Evolutionary conservation across 2,797 vertebrate genomes (phyloP).

Genomic region (Sternotherus odoratus): DNA sequence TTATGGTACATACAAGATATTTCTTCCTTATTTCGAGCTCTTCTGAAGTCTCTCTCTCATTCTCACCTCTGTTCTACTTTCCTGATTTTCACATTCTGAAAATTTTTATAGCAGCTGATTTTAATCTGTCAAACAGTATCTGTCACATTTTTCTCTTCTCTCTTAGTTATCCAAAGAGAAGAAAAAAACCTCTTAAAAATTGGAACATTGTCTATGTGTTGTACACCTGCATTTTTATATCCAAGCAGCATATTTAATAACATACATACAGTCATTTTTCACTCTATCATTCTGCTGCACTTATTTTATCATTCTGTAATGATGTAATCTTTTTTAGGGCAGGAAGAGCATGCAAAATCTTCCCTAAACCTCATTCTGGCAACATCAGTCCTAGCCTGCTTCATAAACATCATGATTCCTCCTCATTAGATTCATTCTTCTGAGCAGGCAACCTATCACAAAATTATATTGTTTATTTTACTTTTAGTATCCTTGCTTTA

Average conservation of each 20-base stretch:
- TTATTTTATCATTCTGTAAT: not conserved
- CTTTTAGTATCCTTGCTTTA: not conserved
- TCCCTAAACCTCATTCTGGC: not conserved
- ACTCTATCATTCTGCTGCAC: not conserved
- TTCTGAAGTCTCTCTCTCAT: not conserved
- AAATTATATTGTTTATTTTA: not conserved
- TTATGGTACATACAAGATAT: not conserved
- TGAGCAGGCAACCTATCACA: not conserved
- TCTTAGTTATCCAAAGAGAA: slow-evolving; percentile 35
- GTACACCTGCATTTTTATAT: slow-evolving; percentile 49
- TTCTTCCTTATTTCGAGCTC: not conserved
- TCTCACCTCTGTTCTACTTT: not conserved
- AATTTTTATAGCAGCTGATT: not conserved
- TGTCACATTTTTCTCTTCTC: not conserved
- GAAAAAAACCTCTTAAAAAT: slow-evolving; percentile 57
- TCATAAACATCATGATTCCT: not conserved
- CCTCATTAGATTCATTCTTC: not conserved
- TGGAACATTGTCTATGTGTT: slow-evolving; percentile 48
- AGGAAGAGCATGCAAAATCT: not conserved
- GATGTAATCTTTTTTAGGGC: not conserved
- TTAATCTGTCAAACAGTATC: not conserved
- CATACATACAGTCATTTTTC: not conserved
- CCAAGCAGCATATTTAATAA: slow-evolving; percentile 38
- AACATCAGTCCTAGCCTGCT: not conserved
- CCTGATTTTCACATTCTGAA: not conserved